Percentiles rank a stretch among this genome's conserved stretches.
These are phyloP conservation scores for Carlito syrichta DNA, from an alignment of 2,113 vertebrate species.

Conservation along the genomic window DNA sequence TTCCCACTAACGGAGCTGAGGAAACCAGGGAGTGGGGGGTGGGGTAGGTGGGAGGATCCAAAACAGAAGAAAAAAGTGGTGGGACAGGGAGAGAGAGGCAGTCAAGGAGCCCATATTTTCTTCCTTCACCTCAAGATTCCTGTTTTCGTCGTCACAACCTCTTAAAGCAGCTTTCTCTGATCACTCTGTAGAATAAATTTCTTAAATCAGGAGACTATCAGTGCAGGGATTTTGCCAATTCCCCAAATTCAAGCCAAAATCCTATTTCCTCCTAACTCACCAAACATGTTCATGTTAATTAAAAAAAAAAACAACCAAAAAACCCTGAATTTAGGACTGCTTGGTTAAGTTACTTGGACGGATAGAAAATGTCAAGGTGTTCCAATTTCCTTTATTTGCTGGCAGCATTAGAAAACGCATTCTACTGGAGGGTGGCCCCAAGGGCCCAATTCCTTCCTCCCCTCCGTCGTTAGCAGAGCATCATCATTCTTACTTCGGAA, in stretches of 20 bases:
- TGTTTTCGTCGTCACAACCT: neutral
- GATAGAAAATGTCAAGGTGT: neutral
- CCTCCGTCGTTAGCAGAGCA: neutral
- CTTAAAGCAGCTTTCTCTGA: conserved; percentile 37
- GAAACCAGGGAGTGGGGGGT: neutral
- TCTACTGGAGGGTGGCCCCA: neutral
- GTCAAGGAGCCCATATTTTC: neutral
- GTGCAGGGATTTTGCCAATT: conserved; percentile 57
- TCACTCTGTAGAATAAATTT: neutral
- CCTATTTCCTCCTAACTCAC: conserved; percentile 30
- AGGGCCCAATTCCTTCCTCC: neutral
- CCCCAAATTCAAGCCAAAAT: conserved; percentile 34
- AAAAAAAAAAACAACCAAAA: too few species aligned
- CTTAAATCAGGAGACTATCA: conserved; percentile 37
- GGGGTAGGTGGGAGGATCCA: neutral
- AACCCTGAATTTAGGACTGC: conserved; percentile 1
- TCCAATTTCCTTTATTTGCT: neutral
- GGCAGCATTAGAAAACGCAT: neutral
- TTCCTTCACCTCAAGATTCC: conserved; percentile 27
- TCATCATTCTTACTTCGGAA: neutral
- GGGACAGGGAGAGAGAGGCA: neutral
- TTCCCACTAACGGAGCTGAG: conserved; percentile 38
- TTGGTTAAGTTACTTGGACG: neutral
- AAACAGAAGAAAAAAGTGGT: neutral
- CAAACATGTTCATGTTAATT: neutral